Conservation (phyloP, 2,797 vertebrate genomes). For the Liasis olivaceus region DNA sequence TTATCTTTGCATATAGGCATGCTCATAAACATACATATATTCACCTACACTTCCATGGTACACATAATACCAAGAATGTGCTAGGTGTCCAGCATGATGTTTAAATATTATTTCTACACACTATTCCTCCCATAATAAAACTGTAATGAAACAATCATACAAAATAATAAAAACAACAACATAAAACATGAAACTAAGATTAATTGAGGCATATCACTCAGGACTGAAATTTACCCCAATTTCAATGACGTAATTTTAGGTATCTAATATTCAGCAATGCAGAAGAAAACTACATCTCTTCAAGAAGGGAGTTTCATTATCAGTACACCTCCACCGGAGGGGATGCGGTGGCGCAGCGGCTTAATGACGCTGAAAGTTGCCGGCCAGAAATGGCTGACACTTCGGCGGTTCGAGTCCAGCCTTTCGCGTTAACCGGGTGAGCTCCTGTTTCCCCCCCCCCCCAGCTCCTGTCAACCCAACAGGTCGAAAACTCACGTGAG, state of each 20-base stretch:
- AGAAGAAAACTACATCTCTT: background rate
- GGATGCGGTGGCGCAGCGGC: too few relatives aligned
- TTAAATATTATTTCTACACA: background rate
- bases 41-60: background rate
- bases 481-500: too few relatives aligned
- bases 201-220: background rate
- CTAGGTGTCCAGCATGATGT: background rate
- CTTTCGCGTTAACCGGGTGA: too few relatives aligned
- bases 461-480: too few relatives aligned
- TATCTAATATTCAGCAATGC: background rate
- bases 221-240: background rate
- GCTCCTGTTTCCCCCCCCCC: too few relatives aligned
- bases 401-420: too few relatives aligned
- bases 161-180: background rate
- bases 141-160: background rate
- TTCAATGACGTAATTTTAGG: background rate
- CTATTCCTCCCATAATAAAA: background rate
- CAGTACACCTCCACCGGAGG: background rate
- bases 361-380: too few relatives aligned
- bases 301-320: background rate
- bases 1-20: background rate
- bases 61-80: background rate
- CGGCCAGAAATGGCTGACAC: too few relatives aligned
- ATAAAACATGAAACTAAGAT: background rate
- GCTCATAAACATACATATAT: background rate